Conservation (phyloP, 2,113 vertebrate species). For the Axis porcinus region DNA sequence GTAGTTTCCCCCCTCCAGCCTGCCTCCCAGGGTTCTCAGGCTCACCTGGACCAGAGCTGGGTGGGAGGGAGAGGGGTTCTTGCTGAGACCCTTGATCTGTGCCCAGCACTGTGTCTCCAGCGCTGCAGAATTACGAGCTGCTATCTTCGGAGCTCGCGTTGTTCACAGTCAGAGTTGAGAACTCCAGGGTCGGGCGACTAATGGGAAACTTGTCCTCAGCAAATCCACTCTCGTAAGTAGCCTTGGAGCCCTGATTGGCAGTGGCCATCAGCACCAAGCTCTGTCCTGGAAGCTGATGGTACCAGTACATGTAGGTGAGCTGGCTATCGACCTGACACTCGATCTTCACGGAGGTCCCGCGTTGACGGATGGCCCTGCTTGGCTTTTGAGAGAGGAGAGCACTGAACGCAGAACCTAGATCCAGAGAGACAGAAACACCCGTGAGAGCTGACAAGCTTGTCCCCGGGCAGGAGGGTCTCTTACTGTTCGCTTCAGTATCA, state of each 20-base stretch:
- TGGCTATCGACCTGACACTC: background rate
- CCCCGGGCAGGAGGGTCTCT: background rate
- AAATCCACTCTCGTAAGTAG: conserved; percentile 27
- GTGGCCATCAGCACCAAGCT: conserved; percentile 15
- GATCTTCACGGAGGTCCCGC: background rate
- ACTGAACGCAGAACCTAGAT: background rate
- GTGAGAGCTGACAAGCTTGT: background rate
- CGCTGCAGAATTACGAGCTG: conserved; percentile 27
- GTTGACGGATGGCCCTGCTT: background rate
- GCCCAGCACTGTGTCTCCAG: background rate
- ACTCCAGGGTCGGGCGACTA: background rate
- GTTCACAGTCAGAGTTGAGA: conserved; percentile 31
- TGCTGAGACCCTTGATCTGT: background rate
- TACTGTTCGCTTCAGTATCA: background rate
- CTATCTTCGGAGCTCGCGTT: background rate
- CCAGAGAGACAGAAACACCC: background rate
- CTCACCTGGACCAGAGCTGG: background rate
- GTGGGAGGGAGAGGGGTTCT: background rate
- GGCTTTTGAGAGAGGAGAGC: background rate
- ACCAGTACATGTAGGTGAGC: background rate
- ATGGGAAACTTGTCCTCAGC: conserved; percentile 39
- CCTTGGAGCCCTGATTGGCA: background rate
- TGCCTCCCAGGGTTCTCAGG: background rate
- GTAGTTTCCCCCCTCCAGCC: background rate
- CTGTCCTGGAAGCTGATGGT: conserved; percentile 15